Evolutionary conservation across 2,113 vertebrate genomes (phyloP), one percentile per base, ranked within the genome.

Genomic region (Theropithecus gelada): DNA sequence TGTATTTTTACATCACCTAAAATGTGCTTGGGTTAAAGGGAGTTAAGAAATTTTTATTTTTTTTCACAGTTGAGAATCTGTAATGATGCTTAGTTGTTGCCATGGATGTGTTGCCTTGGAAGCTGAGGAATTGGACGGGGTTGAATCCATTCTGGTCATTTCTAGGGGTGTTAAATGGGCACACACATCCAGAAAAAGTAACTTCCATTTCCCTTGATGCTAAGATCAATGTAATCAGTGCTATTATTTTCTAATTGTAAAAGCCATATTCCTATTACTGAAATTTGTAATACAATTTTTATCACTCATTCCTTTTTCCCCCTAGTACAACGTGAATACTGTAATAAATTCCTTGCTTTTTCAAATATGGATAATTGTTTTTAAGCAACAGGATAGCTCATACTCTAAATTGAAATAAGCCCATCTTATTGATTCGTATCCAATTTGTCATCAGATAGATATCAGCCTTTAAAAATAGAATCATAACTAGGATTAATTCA

Each of bases 401-500:
- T 83, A 79, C 83, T 90, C 76, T 52, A 93, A 97, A 93, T 94
- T 85, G 48, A 94, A 97, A 92, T 73, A 94, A 93, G 61, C 23
- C 76, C 66, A 93, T 25, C 1, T 94, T 95, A 96, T 93, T 97
- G 94, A 88, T 95, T 79, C 61, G 93, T 92, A 96, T 89, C 84
- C 72, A 96, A 93, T 97, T 97, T 97, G 48, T 93, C 86, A 97
- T 94, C 95, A 97, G 75, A 76, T 83, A 84, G 55, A 61, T 92
- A 96, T 94, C 84, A 70, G 48, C 80, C 55, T 96, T 93, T 88
- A 98, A 98, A 97, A 96, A 94, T 94, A 95, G 32, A 93, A 93
- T 88, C 40, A 96, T 97, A 98, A 96, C 97, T 97, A 97, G 94
- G 75, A 96, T 96, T 97, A 97, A 97, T 97, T 98, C 96, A 97